Evolutionary conservation across 2,888 invertebrate genomes (phyloP), one percentile per base, ranked within the genome.

Genomic region (Carcina quercana): DNA sequence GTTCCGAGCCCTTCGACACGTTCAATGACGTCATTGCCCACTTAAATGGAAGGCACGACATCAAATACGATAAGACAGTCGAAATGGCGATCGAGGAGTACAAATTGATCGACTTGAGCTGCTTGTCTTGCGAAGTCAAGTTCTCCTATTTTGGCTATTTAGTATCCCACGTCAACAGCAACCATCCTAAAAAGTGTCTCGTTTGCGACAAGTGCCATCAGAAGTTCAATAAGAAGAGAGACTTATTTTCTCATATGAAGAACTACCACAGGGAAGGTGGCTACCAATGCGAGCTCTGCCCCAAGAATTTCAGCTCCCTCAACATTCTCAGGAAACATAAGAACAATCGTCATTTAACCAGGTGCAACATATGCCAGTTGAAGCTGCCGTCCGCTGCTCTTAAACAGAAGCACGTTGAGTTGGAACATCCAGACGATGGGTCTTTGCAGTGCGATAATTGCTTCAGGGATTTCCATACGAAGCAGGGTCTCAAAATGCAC

Each of bases 241-340:
- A 80, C 44, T 40, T 83, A 2, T 80, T 82, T 28, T 76, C 82
- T 0, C 82, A 82, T 24, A 72, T 75, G 12, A 82, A 82, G 34
- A 82, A 82, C 35, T 80, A 80, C 42, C 82, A 82, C 14, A 50
- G 78, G n/a, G 80, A 76, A 42, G 82, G 80, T 0, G 80, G 82
- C 0, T 82, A 80, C 20, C 57, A 60, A 29, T 82, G 82, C 29
- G 80, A 82, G 19, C 30, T 63, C 8, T 82, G 82, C 28, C 64
- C 74, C 0, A 67, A 71, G 32, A 66, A 44, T 5, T 83, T 83
- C 22, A 63, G 46, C 10, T 79, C 82, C 0, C 38, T 78, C 1
- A 80, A 82, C 29, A 79, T 82, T 13, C 43, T 83, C 17, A 50
- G 76, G 5, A 80, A 79, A 46, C 82, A 83, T 24, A 60, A 61